Evolutionary conservation across 2,113 vertebrate species (phyloP).

Genomic region (Rhipidura dahli): DNA sequence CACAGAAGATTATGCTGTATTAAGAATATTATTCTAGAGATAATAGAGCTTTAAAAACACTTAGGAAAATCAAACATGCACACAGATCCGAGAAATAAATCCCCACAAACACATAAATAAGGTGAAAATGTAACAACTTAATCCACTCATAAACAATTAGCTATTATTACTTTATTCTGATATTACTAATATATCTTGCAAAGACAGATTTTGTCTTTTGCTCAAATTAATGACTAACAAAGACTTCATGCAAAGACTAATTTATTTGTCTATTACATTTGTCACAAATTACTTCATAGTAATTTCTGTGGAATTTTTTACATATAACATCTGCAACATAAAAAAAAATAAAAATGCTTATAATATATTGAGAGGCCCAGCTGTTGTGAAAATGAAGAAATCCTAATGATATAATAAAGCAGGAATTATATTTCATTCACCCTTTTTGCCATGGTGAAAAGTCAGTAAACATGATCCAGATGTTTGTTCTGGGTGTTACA

Average conservation of each 20-base stretch:
- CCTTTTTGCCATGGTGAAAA: constrained; percentile 59
- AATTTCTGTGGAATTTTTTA: background rate
- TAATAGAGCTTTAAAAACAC: background rate
- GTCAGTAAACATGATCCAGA: constrained; percentile 71
- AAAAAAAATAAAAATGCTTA: background rate
- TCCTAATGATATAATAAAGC: constrained; percentile 66
- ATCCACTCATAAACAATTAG: background rate
- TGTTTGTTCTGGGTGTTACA: constrained; percentile 73
- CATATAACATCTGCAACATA: constrained; percentile 41
- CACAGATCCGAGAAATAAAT: background rate
- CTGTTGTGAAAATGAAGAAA: constrained; percentile 63
- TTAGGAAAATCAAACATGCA: background rate
- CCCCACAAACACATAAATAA: background rate
- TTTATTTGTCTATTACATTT: background rate
- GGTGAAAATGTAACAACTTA: background rate
- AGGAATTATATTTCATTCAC: constrained; percentile 75
- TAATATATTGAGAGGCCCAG: constrained; percentile 44
- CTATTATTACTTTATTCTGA: background rate
- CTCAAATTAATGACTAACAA: background rate
- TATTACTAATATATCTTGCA: background rate
- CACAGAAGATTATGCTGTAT: background rate
- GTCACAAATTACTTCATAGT: background rate
- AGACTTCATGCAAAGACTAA: background rate
- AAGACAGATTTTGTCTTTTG: background rate
- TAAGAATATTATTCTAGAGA: constrained; percentile 8